Evolutionary conservation across 2,888 invertebrate species (phyloP), one percentile per base, ranked within the genome.

Genomic region (Troglohyphantes excavatus): DNA sequence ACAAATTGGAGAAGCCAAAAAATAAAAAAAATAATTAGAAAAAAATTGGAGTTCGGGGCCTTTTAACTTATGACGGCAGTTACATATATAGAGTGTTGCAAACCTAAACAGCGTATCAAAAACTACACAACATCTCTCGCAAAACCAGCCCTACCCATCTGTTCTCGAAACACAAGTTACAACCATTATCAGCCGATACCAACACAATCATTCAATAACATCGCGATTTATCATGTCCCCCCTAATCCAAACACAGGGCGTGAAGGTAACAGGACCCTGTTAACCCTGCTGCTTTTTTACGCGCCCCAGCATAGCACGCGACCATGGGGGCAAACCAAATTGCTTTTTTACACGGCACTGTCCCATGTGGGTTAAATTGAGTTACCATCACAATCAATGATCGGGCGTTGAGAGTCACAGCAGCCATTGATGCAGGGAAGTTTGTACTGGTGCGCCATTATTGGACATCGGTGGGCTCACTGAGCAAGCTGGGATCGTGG

Each of bases 211-310:
- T 67, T 53, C 46, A 67, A 75, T 46, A 67, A 19, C 27, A 81
- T 46, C 43, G 68, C 79, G 79, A 81, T 82, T 82, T 61, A 82
- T 82, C 72, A 72, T 39, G 61, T 13, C n/a, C 17, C 53, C 53
- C n/a, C 17, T 53, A 53, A 53, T 53, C 53, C 53, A n/a, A 13
- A n/a, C 53, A 53, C 53, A 53, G 53, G 53, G 53, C 23, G 75
- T 59, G 26, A 39, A 70, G 86, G 85, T 86, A 78, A 86, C 61
- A 70, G 43, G 86, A 78, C 61, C 86, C 78, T 53, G n/a, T 68
- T 70, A 68, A 78, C 68, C 86, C 84, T 43, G 75, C 53, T 61
- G 75, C 26, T 78, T 78, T 86, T 83, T 84, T 29, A 21, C 17
- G 70, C 17, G 26, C 21, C 21, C 46, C 46, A 67, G 85, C n/a